Evolutionary conservation across 2,113 vertebrate species (phyloP), one percentile per base, ranked within the genome.

Genomic region (Silurus asotus): DNA sequence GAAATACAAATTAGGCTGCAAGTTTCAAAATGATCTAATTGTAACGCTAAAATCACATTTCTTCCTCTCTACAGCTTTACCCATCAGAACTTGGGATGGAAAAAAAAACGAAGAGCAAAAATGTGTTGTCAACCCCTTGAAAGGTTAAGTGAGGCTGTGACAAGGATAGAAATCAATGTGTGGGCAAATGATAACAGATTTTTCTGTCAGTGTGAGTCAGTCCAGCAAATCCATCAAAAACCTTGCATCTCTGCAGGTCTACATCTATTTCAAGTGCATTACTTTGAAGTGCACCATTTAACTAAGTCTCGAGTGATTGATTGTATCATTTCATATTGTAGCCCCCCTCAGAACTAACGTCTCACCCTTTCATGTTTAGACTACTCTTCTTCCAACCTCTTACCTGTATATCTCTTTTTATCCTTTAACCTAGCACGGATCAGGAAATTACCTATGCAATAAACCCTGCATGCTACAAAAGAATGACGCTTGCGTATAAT

Each of bases 181-280:
- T 67, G 59, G 58, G 80, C 25, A 82, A 83, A 77, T 83, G 70
- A 87, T 83, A 87, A 77, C 86, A 83, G 59, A 87, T 83, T 59
- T 75, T 20, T 62, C 69, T 77, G 80, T 25, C 80, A 77, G 59
- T 45, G 48, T 75, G 81, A 77, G 20, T 77, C 67, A 87, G 70
- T 49, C 20, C 25, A 56, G 80, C 72, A 83, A 75, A 87, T 87
- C 80, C 25, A 77, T 82, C 80, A 87, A 82, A 82, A 62, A 87
- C 56, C 70, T 82, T 77, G 3, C 45, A 53, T 53, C 59, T 55
- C 49, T 85, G 76, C 45, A 85, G 87, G 61, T 74, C 84, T 61
- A 82, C 51, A 37, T 78, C 61, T 85, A 37, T 85, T 70, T 82
- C 80, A 88, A 78, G 80, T 61, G 20, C 45, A 74, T 65, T 59